Conservation (phyloP, 2,888 invertebrate genomes). For the Melieria omissa region DNA sequence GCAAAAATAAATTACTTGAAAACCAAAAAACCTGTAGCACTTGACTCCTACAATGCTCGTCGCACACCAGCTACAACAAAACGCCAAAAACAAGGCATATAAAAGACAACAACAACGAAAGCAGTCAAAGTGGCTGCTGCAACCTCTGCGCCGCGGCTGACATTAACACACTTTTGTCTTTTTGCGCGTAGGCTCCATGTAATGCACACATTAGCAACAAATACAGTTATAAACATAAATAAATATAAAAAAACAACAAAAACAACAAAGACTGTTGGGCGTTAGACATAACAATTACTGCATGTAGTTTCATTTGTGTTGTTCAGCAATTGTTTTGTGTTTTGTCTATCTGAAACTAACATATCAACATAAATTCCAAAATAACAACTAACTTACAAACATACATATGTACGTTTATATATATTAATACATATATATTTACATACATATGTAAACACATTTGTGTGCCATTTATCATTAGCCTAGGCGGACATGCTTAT, state of each 20-base stretch:
- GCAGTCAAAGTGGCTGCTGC: no score
- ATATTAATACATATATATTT: background rate
- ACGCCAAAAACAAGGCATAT: background rate
- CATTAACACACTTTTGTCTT: conserved; percentile 12
- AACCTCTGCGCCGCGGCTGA: background rate
- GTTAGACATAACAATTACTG: no score
- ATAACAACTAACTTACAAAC: background rate
- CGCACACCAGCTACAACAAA: background rate
- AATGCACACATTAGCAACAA: no score
- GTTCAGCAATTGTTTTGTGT: background rate
- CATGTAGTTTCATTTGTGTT: background rate
- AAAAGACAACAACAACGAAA: background rate
- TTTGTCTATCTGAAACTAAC: background rate
- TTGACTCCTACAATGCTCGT: conserved; percentile 4
- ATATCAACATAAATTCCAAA: no score
- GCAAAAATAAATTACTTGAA: background rate
- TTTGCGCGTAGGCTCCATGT: no score
- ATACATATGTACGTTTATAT: background rate
- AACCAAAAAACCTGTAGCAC: conserved; percentile 14
- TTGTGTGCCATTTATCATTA: no score
- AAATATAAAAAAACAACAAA: no score
- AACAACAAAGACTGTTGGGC: no score
- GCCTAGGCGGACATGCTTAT: background rate
- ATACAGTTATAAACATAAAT: no score
- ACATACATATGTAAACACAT: no score